Evolutionary conservation across 2,888 invertebrate genomes (phyloP).

Genomic region (Carterocephalus palaemon): DNA sequence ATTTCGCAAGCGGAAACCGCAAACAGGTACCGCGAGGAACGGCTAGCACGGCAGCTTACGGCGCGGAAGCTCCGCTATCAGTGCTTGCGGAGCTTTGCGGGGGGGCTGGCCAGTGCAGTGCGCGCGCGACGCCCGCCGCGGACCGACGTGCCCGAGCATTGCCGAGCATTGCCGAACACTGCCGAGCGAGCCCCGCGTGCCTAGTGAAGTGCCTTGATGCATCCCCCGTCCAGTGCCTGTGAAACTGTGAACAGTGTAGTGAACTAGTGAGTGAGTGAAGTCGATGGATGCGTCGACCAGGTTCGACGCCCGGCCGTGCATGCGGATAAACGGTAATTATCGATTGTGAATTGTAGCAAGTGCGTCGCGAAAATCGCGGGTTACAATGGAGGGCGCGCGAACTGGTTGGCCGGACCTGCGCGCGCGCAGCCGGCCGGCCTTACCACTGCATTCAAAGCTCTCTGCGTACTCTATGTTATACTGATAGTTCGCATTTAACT

Average conservation of each 20-base stretch:
- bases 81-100: constrained; percentile 49
- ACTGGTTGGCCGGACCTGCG: constrained; percentile 24
- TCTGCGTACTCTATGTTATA: too few relatives aligned
- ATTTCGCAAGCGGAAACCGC: constrained; percentile 11
- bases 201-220: constrained; percentile 9
- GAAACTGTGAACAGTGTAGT: constrained; percentile 17
- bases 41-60: background rate
- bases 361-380: constrained; percentile 25
- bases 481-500: too few relatives aligned
- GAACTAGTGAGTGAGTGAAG: constrained; percentile 14
- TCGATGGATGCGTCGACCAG: constrained; percentile 23
- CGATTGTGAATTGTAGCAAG: constrained; percentile 27
- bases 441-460: too few relatives aligned
- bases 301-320: constrained; percentile 26
- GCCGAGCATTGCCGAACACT: constrained; percentile 9
- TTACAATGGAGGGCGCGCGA: constrained; percentile 24
- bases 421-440: constrained; percentile 9
- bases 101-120: constrained; percentile 47
- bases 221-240: background rate
- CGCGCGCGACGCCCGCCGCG: constrained; percentile 50
- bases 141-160: constrained; percentile 39
- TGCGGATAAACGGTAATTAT: constrained; percentile 28
- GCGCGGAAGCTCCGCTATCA: constrained; percentile 19
- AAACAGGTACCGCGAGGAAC: constrained; percentile 11
- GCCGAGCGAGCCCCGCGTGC: constrained; percentile 25